Evolutionary conservation across 2,113 vertebrate genomes (phyloP), one percentile per base, ranked within the genome.

Genomic region (Poecile atricapillus): DNA sequence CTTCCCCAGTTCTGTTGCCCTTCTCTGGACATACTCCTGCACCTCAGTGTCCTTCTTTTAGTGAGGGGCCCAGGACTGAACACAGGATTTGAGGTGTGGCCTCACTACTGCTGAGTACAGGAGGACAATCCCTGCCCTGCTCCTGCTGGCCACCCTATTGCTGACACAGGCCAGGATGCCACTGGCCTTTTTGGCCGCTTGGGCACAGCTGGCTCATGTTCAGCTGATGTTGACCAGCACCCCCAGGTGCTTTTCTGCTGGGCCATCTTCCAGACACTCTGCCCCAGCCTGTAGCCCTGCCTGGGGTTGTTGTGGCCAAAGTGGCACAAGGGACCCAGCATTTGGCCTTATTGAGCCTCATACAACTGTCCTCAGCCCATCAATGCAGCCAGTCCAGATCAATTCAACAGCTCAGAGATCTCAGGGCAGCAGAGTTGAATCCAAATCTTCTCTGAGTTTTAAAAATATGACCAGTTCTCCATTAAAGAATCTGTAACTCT

Each of bases 271-370:
- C 55, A 76, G 55, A 20, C 21, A 18, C 55, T 47, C n/a, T 31
- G 5, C 11, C n/a, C 3, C 2, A 25, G 39, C 47, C 63, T 43
- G 53, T 18, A 17, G 46, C 1, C 0, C 39, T 41, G 30, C 47
- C 35, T 15, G 41, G 25, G 21, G 20, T 15, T 76, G 37, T 30
- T 33, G 24, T 62, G 47, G 37, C 63, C n/a, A 16, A 55, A 35
- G 39, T 53, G n/a, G n/a, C n/a, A n/a, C n/a, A n/a, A n/a, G n/a
- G 41, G 14, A 41, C 17, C 53, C 4, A 2, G 30, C 47, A 83
- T 53, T 27, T 76, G 30, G 63, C 25, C 11, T 24, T 43, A 4
- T 2, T 35, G 31, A 69, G 43, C 22, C 24, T 52, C 60, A 24
- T 33, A 37, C 33, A 59, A 10, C 27, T 74, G 13, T 23, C 15